Conservation (phyloP, 2,797 vertebrate species). For the Hippocampus kuda region DNA sequence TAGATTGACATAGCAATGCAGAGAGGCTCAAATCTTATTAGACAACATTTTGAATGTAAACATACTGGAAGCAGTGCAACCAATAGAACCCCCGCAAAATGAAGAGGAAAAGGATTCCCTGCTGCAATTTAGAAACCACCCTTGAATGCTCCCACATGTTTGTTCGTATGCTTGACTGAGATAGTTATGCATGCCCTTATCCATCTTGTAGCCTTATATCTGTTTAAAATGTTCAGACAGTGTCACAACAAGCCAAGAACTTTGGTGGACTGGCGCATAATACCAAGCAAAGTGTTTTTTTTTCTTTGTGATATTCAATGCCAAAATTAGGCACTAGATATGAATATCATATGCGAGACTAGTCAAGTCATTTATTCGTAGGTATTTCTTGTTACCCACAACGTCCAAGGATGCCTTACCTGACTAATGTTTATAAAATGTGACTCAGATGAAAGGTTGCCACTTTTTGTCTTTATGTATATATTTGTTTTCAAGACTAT, state of each 20-base stretch:
- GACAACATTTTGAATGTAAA: too few species aligned
- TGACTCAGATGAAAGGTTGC: slow-evolving; percentile 1
- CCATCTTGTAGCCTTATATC: slow-evolving; percentile 52
- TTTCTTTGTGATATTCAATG: background rate
- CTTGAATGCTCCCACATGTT: too few species aligned
- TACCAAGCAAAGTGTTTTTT: background rate
- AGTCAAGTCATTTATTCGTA: background rate
- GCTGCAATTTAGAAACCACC: too few species aligned
- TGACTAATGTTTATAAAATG: background rate
- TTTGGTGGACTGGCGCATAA: slow-evolving; percentile 15
- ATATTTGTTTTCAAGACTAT: background rate
- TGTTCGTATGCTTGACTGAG: background rate
- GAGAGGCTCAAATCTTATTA: too few species aligned
- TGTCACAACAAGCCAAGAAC: slow-evolving; percentile 13
- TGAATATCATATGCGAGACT: background rate
- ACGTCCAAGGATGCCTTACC: slow-evolving; percentile 1
- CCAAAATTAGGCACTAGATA: background rate
- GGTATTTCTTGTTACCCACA: background rate
- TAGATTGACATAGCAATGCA: too few species aligned
- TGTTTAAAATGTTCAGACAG: slow-evolving; percentile 7
- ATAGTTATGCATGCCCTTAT: slow-evolving; percentile 15
- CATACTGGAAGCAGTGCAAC: too few species aligned
- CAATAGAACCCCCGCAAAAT: too few species aligned
- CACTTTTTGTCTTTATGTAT: background rate
- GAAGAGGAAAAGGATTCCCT: too few species aligned